Conservation (phyloP, 2,888 invertebrate genomes). For the Apomyelois bistriatella region DNA sequence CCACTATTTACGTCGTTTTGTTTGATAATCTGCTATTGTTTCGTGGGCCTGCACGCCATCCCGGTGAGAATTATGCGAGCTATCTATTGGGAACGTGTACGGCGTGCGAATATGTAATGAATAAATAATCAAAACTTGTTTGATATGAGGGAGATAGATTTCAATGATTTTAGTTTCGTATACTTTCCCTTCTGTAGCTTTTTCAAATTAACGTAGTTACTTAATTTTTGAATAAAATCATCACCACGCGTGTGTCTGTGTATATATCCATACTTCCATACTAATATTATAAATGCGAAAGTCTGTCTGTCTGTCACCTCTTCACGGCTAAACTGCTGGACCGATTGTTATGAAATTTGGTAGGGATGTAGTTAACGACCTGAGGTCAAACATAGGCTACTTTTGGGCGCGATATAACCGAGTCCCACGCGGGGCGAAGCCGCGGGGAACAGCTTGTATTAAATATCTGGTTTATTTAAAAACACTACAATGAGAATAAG, state of each 20-base stretch:
- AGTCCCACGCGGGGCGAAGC: no score
- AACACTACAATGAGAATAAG: no score
- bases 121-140: conserved; percentile 43
- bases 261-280: no score
- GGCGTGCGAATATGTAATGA: conserved; percentile 66
- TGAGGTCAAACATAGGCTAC: no score
- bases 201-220: conserved; percentile 9
- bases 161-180: conserved; percentile 17
- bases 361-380: no score
- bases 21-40: conserved; percentile 79
- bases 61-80: conserved; percentile 74
- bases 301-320: no score
- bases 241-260: background rate
- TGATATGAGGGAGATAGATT: conserved; percentile 28
- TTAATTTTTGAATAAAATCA: background rate
- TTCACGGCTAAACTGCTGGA: no score
- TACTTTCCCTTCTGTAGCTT: conserved; percentile 15
- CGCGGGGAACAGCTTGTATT: no score
- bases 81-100: conserved; percentile 72
- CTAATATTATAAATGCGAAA: no score
- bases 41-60: conserved; percentile 61
- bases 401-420: no score
- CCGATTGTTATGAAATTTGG: no score
- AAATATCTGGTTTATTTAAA: no score
- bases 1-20: conserved; percentile 76